phyloP scores from a whole-genome alignment of 2,797 vertebrate species.

The Amphiprion clarkii region DNA sequence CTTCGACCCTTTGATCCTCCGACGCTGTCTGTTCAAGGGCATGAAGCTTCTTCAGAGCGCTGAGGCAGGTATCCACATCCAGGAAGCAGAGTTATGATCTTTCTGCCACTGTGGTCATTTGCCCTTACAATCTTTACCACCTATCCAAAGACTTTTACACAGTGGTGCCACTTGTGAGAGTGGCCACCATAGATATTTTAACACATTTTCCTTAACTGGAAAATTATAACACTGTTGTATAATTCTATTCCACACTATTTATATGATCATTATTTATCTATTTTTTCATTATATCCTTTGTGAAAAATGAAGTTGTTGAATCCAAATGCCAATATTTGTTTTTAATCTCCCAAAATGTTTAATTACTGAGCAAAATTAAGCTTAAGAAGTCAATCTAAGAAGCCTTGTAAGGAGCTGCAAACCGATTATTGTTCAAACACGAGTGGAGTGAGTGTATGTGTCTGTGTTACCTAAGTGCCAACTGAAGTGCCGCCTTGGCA shows the following conservation, averaged over 20 bases:
- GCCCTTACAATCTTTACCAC: conserved; percentile 65
- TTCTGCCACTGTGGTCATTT: conserved; percentile 35
- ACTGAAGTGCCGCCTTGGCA: conserved; percentile 50
- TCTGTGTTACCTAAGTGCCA: conserved; percentile 74
- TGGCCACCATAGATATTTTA: conserved; percentile 56
- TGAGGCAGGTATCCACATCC: conserved; percentile 42
- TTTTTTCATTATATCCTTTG: conserved; percentile 54
- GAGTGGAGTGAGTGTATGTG: conserved; percentile 34
- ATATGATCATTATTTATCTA: conserved; percentile 83
- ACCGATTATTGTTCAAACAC: conserved; percentile 15
- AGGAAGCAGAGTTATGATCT: conserved; percentile 42
- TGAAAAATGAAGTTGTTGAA: conserved; percentile 66
- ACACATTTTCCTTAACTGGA: conserved; percentile 46
- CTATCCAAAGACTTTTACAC: conserved; percentile 78
- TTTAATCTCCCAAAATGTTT: conserved; percentile 42
- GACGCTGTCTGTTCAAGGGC: conserved; percentile 1
- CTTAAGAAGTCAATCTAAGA: conserved; percentile 14
- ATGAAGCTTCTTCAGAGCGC: conserved; percentile 37
- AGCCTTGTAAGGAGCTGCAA: conserved; percentile 23
- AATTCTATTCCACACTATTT: conserved; percentile 81
- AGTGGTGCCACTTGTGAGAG: conserved; percentile 24
- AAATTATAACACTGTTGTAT: conserved; percentile 59
- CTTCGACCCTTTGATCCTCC: conserved; percentile 15
- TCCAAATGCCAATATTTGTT: conserved; percentile 55
- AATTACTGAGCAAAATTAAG: conserved; percentile 12